Evolutionary conservation across 2,797 vertebrate species (phyloP).

Genomic region (Macropodus opercularis): DNA sequence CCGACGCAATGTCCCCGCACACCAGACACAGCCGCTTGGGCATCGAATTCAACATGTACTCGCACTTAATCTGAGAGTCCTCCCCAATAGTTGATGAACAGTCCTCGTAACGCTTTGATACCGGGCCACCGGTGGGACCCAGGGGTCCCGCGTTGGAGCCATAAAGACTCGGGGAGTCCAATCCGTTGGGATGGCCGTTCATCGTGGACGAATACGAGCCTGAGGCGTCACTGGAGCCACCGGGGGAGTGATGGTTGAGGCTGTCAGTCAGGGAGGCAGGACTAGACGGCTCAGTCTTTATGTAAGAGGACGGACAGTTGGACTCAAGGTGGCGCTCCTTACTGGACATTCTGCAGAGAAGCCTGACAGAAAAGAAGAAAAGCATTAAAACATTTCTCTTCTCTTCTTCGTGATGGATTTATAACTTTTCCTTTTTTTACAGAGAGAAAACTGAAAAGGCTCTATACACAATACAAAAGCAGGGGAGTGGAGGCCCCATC

Average conservation of each 20-base stretch:
- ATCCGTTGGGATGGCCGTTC: slow-evolving; percentile 99
- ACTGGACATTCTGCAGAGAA: slow-evolving; percentile 99
- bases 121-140: slow-evolving; percentile 89
- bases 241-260: slow-evolving; percentile 99
- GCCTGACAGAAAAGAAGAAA: slow-evolving; percentile 81
- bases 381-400: no score
- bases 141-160: slow-evolving; percentile 88
- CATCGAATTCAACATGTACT: slow-evolving; percentile 99
- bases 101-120: slow-evolving; percentile 95
- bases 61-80: slow-evolving; percentile 99
- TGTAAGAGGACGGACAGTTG: slow-evolving; percentile 97
- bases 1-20: slow-evolving; percentile 97
- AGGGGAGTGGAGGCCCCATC: slow-evolving; percentile 13
- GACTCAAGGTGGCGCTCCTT: slow-evolving; percentile 99
- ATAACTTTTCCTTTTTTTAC: slow-evolving; percentile 19
- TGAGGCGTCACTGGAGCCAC: slow-evolving; percentile 98
- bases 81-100: slow-evolving; percentile 98
- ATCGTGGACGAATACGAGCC: slow-evolving; percentile 99
- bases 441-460: not conserved
- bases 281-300: slow-evolving; percentile 99
- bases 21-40: slow-evolving; percentile 99
- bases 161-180: slow-evolving; percentile 98
- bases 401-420: slow-evolving; percentile 40
- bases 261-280: slow-evolving; percentile 99
- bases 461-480: not conserved